These are phyloP conservation scores for Dynastes grantii DNA, from an alignment of 2,888 invertebrate genomes.

Conservation along the genomic window DNA sequence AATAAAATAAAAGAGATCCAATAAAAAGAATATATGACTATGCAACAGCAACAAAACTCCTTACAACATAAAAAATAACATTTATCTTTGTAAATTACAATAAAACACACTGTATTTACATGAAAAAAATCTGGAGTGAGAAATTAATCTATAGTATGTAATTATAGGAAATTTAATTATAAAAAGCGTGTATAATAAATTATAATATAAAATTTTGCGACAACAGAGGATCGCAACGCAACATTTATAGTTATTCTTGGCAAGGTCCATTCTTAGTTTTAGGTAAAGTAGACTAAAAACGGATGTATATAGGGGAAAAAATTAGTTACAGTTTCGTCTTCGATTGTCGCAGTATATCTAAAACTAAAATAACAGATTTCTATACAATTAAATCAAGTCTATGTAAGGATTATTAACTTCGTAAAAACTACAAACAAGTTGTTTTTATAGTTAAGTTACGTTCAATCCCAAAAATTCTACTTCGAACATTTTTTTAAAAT, in stretches of 20 bases:
- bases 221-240: slow-evolving; percentile 1
- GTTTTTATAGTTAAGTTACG: neutral
- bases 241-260: slow-evolving; percentile 19
- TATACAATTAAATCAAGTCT: slow-evolving; percentile 40
- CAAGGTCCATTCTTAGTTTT: slow-evolving; percentile 18
- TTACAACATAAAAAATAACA: too few relatives aligned
- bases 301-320: neutral
- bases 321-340: slow-evolving; percentile 12
- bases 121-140: neutral
- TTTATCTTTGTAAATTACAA: neutral
- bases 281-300: neutral
- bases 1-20: neutral
- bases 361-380: slow-evolving; percentile 42
- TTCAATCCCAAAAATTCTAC: slow-evolving; percentile 28
- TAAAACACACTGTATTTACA: slow-evolving; percentile 6
- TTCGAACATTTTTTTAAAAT: slow-evolving; percentile 2
- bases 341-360: slow-evolving; percentile 22
- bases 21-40: neutral
- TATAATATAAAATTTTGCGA: slow-evolving; percentile 33
- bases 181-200: slow-evolving; percentile 39
- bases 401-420: slow-evolving; percentile 24
- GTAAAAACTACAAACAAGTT: slow-evolving; percentile 16
- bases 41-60: neutral
- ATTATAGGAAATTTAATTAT: slow-evolving; percentile 17
- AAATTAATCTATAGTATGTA: slow-evolving; percentile 17